phyloP scores from a whole-genome alignment of 1,140 invertebrate species.

The Psix sp. region DNA sequence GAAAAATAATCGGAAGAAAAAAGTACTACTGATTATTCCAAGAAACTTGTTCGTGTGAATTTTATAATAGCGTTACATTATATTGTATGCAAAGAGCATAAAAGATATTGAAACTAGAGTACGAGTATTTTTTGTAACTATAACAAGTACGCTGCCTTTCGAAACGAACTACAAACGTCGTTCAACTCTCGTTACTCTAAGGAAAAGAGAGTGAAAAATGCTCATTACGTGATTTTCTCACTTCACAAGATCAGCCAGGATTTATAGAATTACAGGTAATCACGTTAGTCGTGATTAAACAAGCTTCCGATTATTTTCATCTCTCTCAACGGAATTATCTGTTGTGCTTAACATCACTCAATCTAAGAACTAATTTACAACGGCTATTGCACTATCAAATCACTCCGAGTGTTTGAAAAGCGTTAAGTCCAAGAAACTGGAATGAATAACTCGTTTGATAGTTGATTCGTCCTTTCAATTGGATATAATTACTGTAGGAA shows the following conservation, averaged over 20 bases:
- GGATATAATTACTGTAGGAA: too few relatives aligned
- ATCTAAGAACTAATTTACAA: too few relatives aligned
- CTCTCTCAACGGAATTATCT: conserved; percentile 1
- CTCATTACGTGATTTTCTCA: conserved; percentile 37
- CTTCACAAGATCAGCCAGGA: conserved; percentile 33
- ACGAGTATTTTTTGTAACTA: background rate
- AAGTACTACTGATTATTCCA: too few relatives aligned
- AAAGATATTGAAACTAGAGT: background rate
- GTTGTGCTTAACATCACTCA: too few relatives aligned
- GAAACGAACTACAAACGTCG: conserved; percentile 12
- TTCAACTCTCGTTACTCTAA: conserved; percentile 7
- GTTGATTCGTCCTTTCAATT: too few relatives aligned
- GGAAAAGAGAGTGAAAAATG: conserved; percentile 33
- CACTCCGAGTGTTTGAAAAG: too few relatives aligned
- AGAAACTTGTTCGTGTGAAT: too few relatives aligned
- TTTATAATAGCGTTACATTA: too few relatives aligned
- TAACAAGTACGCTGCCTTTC: conserved; percentile 8
- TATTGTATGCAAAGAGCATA: background rate
- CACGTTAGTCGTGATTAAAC: conserved; percentile 43
- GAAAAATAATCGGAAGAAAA: too few relatives aligned
- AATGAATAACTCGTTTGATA: too few relatives aligned
- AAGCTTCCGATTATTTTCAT: conserved; percentile 42
- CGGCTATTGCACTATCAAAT: too few relatives aligned
- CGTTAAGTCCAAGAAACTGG: too few relatives aligned
- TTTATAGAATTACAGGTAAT: conserved; percentile 46